phyloP scores from a whole-genome alignment of 2,888 invertebrate species.

The Stenchaetothrips biformis region DNA sequence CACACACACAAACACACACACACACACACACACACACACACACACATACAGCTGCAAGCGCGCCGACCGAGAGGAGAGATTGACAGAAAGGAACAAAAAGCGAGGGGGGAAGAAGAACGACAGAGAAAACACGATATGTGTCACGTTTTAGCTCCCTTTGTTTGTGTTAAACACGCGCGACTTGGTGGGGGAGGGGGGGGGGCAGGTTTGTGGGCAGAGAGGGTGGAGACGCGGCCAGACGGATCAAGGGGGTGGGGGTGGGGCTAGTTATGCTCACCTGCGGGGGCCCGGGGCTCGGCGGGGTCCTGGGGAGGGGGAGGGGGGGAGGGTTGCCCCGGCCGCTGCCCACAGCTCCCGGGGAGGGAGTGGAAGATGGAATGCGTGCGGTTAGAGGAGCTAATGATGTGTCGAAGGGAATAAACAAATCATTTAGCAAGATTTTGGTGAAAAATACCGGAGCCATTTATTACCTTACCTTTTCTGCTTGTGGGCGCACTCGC shows the following conservation, averaged over 20 bases:
- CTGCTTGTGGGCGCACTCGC: neutral
- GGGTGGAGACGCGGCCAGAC: neutral
- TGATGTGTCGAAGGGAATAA: conserved; percentile 16
- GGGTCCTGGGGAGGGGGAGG: neutral
- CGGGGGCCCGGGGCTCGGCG: neutral
- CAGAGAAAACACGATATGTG: conserved; percentile 23
- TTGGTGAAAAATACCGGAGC: conserved; percentile 3
- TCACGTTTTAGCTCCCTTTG: conserved; percentile 24
- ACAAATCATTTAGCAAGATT: conserved; percentile 20
- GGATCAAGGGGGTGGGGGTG: neutral
- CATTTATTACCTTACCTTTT: neutral
- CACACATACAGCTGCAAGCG: neutral
- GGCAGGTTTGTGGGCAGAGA: neutral
- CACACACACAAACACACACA: conserved; percentile 32
- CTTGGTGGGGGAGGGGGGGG: neutral
- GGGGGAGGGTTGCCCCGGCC: no score
- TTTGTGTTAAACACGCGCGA: conserved; percentile 39
- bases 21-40: neutral
- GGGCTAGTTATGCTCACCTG: neutral
- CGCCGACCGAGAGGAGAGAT: neutral
- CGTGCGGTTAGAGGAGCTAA: conserved; percentile 7
- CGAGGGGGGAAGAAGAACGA: conserved; percentile 5
- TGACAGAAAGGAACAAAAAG: conserved; percentile 25
- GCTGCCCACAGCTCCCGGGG: neutral
- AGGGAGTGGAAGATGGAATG: conserved; percentile 6